Evolutionary conservation across 2,113 vertebrate species (phyloP), one percentile per base, ranked within the genome.

Genomic region (Grus americana): DNA sequence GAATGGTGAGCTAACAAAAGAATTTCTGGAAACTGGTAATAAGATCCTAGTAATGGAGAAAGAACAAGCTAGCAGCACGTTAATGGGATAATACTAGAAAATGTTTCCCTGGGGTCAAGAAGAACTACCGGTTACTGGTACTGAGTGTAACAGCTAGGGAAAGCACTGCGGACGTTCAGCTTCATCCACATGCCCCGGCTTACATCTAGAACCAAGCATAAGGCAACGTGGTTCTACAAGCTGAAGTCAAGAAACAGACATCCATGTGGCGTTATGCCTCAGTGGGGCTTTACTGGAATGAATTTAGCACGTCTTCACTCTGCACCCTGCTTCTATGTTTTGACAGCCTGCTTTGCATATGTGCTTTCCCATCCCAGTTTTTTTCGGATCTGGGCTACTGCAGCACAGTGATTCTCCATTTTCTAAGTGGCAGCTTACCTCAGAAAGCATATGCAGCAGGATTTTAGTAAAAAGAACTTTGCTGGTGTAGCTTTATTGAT

Each of bases 181-280:
- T 44, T 5, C 4, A 26, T 10, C 58, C 58, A 24, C 10, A 1
- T 3, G 10, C 20, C 14, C 13, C 40, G 14, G 46, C 26, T 27
- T 12, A 5, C 7, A 27, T 2, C 59, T 15, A 57, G 36, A 71
- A 50, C 36, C 27, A 72, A 49, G 29, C 1, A 0, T 32, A 83
- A 44, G 11, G 38, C 26, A 81, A 65, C 18, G 3, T 0, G 8
- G 46, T 6, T 38, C 30, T 30, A 29, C 21, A 32, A 17, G 29
- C 66, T 74, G 12, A 84, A 79, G 32, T 38, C 44, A 72, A 49
- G 26, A 36, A 54, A 30, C 42, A 20, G 3, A 29, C 13, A 20
- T 32, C 54, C 63, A 26, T 0, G 2, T 5, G 30, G 58, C 2
- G 4, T 34, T 12, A 36, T 2, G 8, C 70, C 55, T 74, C 52